These are phyloP conservation scores for Peucedramus taeniatus DNA, from an alignment of 2,113 vertebrate genomes.

Conservation along the genomic window DNA sequence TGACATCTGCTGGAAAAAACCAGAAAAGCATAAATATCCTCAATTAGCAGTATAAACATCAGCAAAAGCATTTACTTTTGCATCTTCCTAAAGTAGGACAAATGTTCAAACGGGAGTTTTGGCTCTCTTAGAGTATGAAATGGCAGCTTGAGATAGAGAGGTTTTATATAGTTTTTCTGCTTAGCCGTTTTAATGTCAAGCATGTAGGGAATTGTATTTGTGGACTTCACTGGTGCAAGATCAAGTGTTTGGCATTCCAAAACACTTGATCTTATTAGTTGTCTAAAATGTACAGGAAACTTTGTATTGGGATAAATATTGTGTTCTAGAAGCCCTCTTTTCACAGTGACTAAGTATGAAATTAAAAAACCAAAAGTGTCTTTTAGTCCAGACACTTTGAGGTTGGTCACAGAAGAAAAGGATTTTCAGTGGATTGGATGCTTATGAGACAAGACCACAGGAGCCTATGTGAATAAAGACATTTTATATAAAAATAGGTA, in stretches of 20 bases:
- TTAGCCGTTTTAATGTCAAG: not conserved
- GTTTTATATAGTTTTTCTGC: not conserved
- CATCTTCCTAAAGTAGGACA: not conserved
- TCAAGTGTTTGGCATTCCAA: fast-evolving
- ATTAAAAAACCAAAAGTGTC: not conserved
- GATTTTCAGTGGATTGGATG: not conserved
- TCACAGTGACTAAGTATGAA: not conserved
- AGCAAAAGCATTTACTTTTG: not conserved
- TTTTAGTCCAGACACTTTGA: not conserved
- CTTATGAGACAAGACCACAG: not conserved
- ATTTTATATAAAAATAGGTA: not conserved
- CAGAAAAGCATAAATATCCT: not conserved
- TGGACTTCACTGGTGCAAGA: not conserved
- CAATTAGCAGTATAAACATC: not conserved
- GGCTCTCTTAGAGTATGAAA: not conserved
- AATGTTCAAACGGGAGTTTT: not conserved
- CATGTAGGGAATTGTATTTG: not conserved
- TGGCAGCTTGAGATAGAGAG: not conserved
- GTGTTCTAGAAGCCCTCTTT: not conserved
- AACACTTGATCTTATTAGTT: too few species aligned
- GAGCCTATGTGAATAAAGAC: not conserved
- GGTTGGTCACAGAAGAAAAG: not conserved
- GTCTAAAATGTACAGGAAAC: not conserved
- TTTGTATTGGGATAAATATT: not conserved
- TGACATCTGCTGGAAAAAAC: not conserved